Evolutionary conservation across 2,888 invertebrate genomes (phyloP).

Genomic region (Alsophila aescularia): DNA sequence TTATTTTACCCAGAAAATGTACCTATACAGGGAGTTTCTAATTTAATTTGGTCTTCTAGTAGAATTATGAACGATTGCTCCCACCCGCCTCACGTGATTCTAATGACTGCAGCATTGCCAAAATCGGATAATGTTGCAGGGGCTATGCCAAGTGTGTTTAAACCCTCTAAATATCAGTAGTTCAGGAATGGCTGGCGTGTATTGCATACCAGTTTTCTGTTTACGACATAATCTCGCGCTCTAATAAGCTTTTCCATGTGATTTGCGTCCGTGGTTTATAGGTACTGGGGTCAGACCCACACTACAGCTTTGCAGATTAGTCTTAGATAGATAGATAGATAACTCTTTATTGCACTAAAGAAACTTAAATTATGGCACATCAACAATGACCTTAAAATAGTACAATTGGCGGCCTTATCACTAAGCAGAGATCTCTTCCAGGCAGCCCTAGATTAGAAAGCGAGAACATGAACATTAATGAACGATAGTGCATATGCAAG

Average conservation of each 20-base stretch:
- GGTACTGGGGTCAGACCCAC: constrained; percentile 13
- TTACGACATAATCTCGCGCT: constrained; percentile 21
- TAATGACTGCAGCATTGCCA: constrained; percentile 6
- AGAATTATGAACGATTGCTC: constrained; percentile 9
- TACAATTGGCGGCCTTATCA: no score
- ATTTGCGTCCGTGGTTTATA: constrained; percentile 4
- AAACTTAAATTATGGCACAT: no score
- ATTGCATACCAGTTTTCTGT: constrained; percentile 19
- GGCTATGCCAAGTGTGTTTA: constrained; percentile 6
- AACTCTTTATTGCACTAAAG: no score
- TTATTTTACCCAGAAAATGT: constrained; percentile 3
- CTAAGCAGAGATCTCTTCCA: no score
- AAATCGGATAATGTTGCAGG: constrained; percentile 4
- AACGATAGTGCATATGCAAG: no score
- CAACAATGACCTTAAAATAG: no score
- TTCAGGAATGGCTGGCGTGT: constrained; percentile 7
- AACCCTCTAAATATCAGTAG: constrained; percentile 12
- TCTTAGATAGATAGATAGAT: no score
- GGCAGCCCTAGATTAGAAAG: no score
- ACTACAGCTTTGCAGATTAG: constrained; percentile 9
- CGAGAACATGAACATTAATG: no score
- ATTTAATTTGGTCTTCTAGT: background rate
- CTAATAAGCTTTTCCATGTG: constrained; percentile 24
- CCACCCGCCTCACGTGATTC: background rate
- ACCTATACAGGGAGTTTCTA: constrained; percentile 9